Percentiles rank a stretch among this genome's conserved stretches.
phyloP scores from a whole-genome alignment of 2,888 invertebrate genomes.

The Microplitis manilae region DNA sequence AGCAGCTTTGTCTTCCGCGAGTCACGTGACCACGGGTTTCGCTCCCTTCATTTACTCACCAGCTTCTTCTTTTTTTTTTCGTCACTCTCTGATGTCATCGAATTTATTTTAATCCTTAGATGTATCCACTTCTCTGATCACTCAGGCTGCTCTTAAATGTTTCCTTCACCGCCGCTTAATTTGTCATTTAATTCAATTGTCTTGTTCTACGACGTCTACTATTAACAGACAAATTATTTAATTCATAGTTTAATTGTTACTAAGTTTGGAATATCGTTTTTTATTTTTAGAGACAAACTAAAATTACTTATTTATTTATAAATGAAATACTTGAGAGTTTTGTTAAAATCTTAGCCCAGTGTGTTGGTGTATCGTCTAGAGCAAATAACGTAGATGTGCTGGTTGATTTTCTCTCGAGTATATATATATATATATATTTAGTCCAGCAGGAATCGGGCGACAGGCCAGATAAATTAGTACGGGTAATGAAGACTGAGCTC shows the following conservation, averaged over 20 bases:
- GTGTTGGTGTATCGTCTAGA: too few species aligned
- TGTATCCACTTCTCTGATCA: slow-evolving; percentile 30
- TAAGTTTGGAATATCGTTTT: neutral
- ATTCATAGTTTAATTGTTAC: neutral
- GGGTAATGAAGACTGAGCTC: slow-evolving; percentile 68
- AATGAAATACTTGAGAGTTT: too few species aligned
- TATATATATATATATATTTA: neutral
- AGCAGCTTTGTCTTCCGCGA: slow-evolving; percentile 45
- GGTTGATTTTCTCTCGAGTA: too few species aligned
- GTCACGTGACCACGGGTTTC: slow-evolving; percentile 43
- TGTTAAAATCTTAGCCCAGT: too few species aligned
- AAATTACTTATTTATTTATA: too few species aligned
- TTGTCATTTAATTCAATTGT: slow-evolving; percentile 19
- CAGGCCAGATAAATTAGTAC: slow-evolving; percentile 67
- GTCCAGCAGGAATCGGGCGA: slow-evolving; percentile 59
- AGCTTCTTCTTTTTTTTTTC: slow-evolving; percentile 8
- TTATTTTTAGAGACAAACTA: neutral
- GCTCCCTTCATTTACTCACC: slow-evolving; percentile 22
- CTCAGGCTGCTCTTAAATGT: slow-evolving; percentile 13
- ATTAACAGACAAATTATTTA: neutral
- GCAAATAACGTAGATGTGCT: too few species aligned
- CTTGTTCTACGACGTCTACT: neutral
- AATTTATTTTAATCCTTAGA: slow-evolving; percentile 48
- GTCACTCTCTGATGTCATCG: slow-evolving; percentile 36
- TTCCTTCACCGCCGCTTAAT: slow-evolving; percentile 14